phyloP scores from a whole-genome alignment of 2,797 vertebrate species.

The Periophthalmus magnuspinnatus region DNA sequence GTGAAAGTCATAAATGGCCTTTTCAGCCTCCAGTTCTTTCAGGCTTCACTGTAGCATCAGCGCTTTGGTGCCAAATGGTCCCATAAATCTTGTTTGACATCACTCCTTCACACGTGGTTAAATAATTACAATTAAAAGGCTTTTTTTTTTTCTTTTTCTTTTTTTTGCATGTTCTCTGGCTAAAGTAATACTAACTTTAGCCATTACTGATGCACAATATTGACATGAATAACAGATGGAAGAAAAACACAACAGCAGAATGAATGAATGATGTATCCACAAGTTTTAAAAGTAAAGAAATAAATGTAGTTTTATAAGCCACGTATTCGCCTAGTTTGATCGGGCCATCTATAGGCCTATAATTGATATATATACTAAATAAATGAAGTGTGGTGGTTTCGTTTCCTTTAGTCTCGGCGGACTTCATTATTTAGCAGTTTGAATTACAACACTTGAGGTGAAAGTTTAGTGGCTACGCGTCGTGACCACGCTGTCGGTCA shows the following conservation, averaged over 20 bases:
- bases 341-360: too few species aligned
- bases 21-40: neutral
- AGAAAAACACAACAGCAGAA: neutral
- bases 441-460: neutral
- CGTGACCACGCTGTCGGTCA: conserved; percentile 20
- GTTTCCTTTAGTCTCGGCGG: neutral
- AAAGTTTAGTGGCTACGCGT: conserved; percentile 5
- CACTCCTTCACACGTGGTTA: neutral
- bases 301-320: too few species aligned
- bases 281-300: too few species aligned
- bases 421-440: conserved; percentile 1
- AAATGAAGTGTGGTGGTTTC: neutral
- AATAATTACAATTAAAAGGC: neutral
- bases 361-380: neutral
- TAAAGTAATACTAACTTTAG: neutral
- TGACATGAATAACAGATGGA: neutral
- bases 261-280: too few species aligned
- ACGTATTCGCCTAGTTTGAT: too few species aligned
- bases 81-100: neutral
- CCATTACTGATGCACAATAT: neutral
- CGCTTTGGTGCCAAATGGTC: neutral
- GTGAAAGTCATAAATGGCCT: neutral
- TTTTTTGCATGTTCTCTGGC: neutral
- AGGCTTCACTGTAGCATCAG: neutral
- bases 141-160: too few species aligned